Evolutionary conservation across 2,888 invertebrate genomes (phyloP).

Genomic region (Polyommatus icarus): DNA sequence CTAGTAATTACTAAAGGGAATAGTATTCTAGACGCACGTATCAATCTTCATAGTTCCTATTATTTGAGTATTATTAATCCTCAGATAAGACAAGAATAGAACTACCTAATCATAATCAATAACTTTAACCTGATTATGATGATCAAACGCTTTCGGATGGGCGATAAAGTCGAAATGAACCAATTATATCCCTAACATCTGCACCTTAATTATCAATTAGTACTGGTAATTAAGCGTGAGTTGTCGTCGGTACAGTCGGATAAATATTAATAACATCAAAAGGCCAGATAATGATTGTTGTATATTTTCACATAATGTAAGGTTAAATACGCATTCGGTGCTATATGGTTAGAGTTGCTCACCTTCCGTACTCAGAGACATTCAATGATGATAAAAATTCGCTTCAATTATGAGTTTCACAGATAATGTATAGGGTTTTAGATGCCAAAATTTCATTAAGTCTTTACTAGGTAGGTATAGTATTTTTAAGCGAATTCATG

Average conservation of each 20-base stretch:
- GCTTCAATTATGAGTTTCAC: too few relatives aligned
- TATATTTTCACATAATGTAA: too few relatives aligned
- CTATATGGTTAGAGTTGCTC: too few relatives aligned
- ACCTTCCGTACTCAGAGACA: too few relatives aligned
- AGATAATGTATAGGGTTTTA: too few relatives aligned
- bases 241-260: not conserved
- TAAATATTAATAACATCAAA: slow-evolving; percentile 7
- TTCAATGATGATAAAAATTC: too few relatives aligned
- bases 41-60: not conserved
- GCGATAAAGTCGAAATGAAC: slow-evolving; percentile 19
- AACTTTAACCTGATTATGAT: not conserved
- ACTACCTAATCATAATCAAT: not conserved
- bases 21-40: not conserved
- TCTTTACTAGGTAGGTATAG: too few relatives aligned
- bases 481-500: too few relatives aligned
- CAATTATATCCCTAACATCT: slow-evolving; percentile 37
- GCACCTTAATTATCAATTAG: slow-evolving; percentile 38
- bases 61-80: not conserved
- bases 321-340: too few relatives aligned
- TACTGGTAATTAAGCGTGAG: slow-evolving; percentile 34
- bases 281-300: not conserved
- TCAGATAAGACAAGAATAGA: not conserved
- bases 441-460: too few relatives aligned
- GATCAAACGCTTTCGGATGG: slow-evolving; percentile 9
- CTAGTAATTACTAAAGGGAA: too few relatives aligned